Conservation (phyloP, 1,140 invertebrate species). For the Asobara japonica region DNA sequence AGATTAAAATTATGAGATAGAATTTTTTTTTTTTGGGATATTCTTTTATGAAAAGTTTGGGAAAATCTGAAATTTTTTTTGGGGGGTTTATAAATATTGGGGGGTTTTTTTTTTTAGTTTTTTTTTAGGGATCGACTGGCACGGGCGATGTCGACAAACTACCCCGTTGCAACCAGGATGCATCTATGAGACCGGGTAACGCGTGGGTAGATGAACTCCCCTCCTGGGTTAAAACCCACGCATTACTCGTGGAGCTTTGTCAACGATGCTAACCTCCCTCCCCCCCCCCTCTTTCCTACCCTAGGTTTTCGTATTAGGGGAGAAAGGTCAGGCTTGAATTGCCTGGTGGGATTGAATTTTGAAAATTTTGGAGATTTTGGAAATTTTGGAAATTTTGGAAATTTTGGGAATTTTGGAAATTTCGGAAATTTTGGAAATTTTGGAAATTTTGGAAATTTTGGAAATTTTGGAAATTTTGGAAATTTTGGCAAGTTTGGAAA, state of each 20-base stretch:
- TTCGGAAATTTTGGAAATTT: neutral
- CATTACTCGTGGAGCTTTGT: slow-evolving; percentile 10
- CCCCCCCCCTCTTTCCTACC: neutral
- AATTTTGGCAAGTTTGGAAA: neutral
- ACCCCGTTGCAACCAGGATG: slow-evolving; percentile 43
- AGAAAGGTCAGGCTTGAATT: too few relatives aligned
- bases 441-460: neutral
- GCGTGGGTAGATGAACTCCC: slow-evolving; percentile 51
- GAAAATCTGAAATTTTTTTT: too few relatives aligned
- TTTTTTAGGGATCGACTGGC: too few relatives aligned
- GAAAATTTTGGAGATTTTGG: too few relatives aligned
- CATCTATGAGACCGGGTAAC: slow-evolving; percentile 24
- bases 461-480: neutral
- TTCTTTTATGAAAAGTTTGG: too few relatives aligned
- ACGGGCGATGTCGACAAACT: slow-evolving; percentile 46
- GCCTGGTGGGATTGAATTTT: too few relatives aligned
- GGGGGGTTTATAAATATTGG: too few relatives aligned
- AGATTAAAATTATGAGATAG: too few relatives aligned
- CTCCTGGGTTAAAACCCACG: slow-evolving; percentile 33
- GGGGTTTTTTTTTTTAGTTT: too few relatives aligned
- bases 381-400: too few relatives aligned
- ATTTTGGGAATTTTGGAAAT: too few relatives aligned
- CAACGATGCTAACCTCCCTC: neutral
- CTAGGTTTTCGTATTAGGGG: neutral
- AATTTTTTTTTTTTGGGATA: too few relatives aligned